phyloP scores from a whole-genome alignment of 2,797 vertebrate species.

The Chaenodraco wilsoni region DNA sequence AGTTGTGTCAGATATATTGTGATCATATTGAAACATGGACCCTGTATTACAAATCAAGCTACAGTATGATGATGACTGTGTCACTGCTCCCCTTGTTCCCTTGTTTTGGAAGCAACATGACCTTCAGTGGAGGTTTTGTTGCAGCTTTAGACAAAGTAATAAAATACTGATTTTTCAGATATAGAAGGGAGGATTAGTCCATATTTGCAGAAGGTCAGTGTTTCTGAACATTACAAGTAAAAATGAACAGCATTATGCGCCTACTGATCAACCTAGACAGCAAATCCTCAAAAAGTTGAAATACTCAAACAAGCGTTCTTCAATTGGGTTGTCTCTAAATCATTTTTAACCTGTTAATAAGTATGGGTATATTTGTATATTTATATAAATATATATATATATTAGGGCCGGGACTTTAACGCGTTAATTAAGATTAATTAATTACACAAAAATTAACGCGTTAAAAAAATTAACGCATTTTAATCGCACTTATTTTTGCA shows the following conservation, averaged over 20 bases:
- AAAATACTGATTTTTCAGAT: background rate
- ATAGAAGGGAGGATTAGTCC: background rate
- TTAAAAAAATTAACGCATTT: too few relatives aligned
- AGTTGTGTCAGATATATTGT: too few relatives aligned
- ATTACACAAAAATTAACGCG: too few relatives aligned
- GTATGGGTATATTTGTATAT: too few relatives aligned
- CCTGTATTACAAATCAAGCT: slow-evolving; percentile 10
- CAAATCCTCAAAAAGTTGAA: background rate
- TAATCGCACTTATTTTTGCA: too few relatives aligned
- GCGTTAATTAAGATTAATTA: too few relatives aligned
- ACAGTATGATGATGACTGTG: background rate
- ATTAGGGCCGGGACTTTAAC: too few relatives aligned
- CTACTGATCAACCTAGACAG: slow-evolving; percentile 12
- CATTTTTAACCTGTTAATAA: background rate
- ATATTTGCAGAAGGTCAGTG: background rate
- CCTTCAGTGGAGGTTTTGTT: background rate
- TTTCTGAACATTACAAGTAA: background rate
- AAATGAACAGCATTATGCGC: background rate
- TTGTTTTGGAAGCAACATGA: slow-evolving; percentile 1
- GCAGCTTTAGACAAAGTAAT: slow-evolving; percentile 7
- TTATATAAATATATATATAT: too few relatives aligned
- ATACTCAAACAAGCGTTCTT: background rate
- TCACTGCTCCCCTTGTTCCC: background rate
- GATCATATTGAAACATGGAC: background rate
- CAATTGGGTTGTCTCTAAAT: background rate